Evolutionary conservation across 2,113 vertebrate species (phyloP), one percentile per base, ranked within the genome.

Genomic region (Eretmochelys imbricata): DNA sequence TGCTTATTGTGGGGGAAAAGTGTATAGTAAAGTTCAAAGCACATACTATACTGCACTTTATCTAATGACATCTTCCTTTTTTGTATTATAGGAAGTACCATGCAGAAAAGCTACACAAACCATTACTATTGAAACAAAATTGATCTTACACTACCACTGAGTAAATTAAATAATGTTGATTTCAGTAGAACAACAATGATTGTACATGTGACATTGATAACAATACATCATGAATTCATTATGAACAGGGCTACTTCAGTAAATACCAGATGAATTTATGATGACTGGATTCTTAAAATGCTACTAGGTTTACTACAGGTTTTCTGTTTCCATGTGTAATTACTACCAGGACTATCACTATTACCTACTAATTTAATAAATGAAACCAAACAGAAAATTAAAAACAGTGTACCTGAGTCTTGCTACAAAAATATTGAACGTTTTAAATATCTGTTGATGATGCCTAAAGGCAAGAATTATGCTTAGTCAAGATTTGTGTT

Each of bases 161-260:
- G 91, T 95, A 91, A 93, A 94, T 97, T 95, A 96, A 96, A 94
- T 95, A 94, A 96, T 96, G 94, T 86, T 46, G 85, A 96, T 95
- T 92, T 96, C 96, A 82, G 93, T 94, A 95, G 92, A 97, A 96
- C 92, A 89, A 93, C 62, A 94, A 96, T 96, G 96, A 96, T 84
- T 54, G 50, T 96, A 93, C 86, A 89, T 91, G 90, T 94, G 96
- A 97, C 84, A 54, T 94, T 97, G 93, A 89, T 97, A 22, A 93
- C 95, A 96, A 95, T 97, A 85, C 95, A 91, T 91, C 96, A 92
- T 93, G 88, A 95, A 96, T 95, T 96, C 93, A 97, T 97, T 97
- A 94, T 59, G 78, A 92, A 65, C 65, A 89, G 51, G 93, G n/a
- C 95, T 96, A 96, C 86, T 85, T 54, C 92, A 95, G 95, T 97